Conservation (phyloP, 1,140 invertebrate genomes). For the Drosophila littoralis region DNA sequence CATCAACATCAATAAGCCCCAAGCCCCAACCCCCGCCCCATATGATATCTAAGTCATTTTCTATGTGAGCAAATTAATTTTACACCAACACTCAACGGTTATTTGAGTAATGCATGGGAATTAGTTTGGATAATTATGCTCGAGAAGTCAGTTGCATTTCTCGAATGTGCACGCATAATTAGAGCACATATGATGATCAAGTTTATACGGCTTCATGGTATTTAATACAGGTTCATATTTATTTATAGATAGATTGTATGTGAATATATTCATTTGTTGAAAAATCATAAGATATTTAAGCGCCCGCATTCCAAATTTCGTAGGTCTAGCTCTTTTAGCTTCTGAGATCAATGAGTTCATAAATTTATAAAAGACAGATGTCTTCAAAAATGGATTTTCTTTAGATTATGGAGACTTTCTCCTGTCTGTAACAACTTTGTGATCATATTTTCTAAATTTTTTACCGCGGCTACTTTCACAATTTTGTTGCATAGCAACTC, state of each 20-base stretch:
- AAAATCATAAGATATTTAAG: not conserved
- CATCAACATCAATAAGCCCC: constrained; percentile 54
- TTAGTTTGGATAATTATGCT: constrained; percentile 11
- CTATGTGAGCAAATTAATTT: constrained; percentile 62
- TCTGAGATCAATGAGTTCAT: too few species aligned
- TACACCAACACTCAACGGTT: constrained; percentile 50
- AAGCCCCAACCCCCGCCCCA: constrained; percentile 4
- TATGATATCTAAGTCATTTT: constrained; percentile 61
- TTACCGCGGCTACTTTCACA: not conserved
- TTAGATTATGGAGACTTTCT: too few species aligned
- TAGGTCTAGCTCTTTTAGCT: not conserved
- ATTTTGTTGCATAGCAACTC: not conserved
- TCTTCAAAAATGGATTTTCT: too few species aligned
- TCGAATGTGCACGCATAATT: not conserved
- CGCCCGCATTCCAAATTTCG: not conserved
- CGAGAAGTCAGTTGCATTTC: constrained; percentile 41
- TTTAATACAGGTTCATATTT: not conserved
- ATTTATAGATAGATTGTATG: not conserved
- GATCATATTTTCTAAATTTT: not conserved
- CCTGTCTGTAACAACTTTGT: too few species aligned
- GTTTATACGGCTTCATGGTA: not conserved
- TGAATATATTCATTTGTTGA: not conserved
- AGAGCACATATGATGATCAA: not conserved
- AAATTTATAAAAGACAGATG: too few species aligned
- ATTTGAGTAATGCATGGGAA: constrained; percentile 2